Conservation (phyloP, 1,140 invertebrate species). For the Chlorops oryzae region DNA sequence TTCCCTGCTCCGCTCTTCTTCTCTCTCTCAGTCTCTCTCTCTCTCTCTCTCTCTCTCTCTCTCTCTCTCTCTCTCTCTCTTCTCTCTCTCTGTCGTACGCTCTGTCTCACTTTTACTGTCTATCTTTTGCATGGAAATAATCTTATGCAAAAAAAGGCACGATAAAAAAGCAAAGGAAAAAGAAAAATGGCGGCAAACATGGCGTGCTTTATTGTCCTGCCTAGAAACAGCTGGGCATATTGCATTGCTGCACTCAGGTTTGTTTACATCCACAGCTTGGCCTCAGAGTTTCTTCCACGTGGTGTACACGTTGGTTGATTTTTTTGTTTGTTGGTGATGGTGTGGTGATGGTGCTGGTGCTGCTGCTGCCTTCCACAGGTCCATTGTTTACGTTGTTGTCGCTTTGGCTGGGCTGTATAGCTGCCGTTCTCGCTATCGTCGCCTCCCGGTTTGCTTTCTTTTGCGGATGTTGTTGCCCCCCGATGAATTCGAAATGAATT, state of each 20-base stretch:
- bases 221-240: conserved; percentile 9
- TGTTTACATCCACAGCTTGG: neutral
- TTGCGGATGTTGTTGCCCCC: no score
- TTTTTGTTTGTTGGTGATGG: neutral
- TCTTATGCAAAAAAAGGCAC: neutral
- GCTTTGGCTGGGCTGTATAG: no score
- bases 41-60: no score
- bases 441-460: no score
- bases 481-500: no score
- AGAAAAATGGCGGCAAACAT: conserved; percentile 45
- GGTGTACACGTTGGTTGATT: neutral
- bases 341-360: conserved; percentile 20
- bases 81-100: no score
- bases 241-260: neutral
- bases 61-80: no score
- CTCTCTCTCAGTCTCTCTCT: no score
- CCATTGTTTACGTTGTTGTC: neutral
- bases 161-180: neutral
- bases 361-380: conserved; percentile 3
- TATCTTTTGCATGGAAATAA: conserved; percentile 1
- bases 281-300: conserved; percentile 3
- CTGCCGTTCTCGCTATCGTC: no score
- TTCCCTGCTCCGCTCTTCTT: no score
- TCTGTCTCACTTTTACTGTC: neutral
- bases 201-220: no score